Conservation (phyloP, 2,797 vertebrate species). For the Taenioides sp. region DNA sequence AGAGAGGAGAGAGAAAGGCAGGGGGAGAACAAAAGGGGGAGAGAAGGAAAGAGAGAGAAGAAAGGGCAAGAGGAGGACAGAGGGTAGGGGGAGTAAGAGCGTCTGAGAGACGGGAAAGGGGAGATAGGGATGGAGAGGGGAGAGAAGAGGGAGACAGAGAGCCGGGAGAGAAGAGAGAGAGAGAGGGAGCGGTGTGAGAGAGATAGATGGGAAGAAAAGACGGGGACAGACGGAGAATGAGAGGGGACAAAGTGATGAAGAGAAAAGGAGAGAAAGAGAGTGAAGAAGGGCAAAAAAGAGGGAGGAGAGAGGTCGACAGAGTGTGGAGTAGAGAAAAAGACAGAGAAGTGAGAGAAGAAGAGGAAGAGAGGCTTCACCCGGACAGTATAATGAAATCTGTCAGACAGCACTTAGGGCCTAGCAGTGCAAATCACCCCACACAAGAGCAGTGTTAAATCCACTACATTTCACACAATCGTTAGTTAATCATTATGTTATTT, state of each 20-base stretch:
- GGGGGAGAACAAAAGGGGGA: neutral
- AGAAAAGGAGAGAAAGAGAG: neutral
- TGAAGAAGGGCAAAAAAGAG: neutral
- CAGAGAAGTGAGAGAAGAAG: too few species aligned
- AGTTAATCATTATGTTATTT: too few species aligned
- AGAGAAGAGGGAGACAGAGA: neutral
- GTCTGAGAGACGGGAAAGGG: too few species aligned
- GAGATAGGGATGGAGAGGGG: neutral
- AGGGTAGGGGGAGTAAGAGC: too few species aligned
- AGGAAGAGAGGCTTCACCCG: too few species aligned
- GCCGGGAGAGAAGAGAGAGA: too few species aligned
- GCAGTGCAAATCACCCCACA: too few species aligned
- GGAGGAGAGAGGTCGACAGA: neutral
- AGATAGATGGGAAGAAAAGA: neutral
- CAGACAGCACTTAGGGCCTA: too few species aligned
- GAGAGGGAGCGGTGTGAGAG: neutral
- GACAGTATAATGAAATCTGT: too few species aligned
- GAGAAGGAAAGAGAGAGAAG: neutral
- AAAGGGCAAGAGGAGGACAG: neutral
- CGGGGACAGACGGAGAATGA: neutral
- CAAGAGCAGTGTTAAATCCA: too few species aligned
- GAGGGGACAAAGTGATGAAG: neutral
- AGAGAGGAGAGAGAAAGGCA: neutral
- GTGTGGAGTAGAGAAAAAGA: neutral
- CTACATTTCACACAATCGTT: too few species aligned